Evolutionary conservation across 2,888 invertebrate species (phyloP).

Genomic region (Hirudinaria manillensis): DNA sequence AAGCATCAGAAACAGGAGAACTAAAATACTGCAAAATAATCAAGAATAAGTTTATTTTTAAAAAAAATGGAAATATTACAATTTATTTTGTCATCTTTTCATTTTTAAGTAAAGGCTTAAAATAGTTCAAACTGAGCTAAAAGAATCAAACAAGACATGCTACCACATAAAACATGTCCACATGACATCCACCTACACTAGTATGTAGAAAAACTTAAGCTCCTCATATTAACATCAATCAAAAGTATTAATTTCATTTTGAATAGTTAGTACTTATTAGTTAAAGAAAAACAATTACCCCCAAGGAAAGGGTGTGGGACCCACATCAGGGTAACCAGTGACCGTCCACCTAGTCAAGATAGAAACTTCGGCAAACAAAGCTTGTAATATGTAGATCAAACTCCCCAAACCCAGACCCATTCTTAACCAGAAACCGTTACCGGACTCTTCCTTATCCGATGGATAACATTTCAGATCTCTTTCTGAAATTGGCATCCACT

Average conservation of each 20-base stretch:
- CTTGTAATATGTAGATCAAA: conserved; percentile 50
- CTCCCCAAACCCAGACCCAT: conserved; percentile 50
- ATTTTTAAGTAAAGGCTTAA: no score
- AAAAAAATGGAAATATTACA: neutral
- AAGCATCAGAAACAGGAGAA: conserved; percentile 43
- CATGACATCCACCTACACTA: neutral
- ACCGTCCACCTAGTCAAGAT: conserved; percentile 52
- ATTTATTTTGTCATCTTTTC: no score
- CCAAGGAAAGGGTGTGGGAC: conserved; percentile 51
- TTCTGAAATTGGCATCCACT: no score
- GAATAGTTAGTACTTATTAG: no score
- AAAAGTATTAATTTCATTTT: no score
- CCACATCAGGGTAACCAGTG: conserved; percentile 48
- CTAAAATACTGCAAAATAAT: conserved; percentile 37
- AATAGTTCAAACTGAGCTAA: no score
- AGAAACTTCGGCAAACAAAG: conserved; percentile 53
- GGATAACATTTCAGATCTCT: neutral
- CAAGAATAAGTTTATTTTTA: conserved; percentile 33
- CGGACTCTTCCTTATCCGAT: neutral
- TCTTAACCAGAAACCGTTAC: conserved; percentile 43
- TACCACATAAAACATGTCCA: neutral
- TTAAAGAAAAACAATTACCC: conserved; percentile 48
- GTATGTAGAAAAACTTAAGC: no score
- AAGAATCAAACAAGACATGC: no score
- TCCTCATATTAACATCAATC: no score